Conservation (phyloP, 2,888 invertebrate species). For the Scrobipalpa atriplicella region DNA sequence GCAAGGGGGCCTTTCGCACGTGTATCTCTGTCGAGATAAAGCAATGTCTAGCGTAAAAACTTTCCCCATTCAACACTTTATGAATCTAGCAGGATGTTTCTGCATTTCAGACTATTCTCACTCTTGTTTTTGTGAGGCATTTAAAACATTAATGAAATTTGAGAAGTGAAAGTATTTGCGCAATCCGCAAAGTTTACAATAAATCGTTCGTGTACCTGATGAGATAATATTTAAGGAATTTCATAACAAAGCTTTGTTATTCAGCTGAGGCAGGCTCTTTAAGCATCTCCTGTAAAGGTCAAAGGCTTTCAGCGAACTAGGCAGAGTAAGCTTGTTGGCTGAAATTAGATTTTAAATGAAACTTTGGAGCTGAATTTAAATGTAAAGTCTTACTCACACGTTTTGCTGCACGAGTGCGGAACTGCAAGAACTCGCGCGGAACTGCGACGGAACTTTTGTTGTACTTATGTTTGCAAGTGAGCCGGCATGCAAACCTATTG, state of each 20-base stretch:
- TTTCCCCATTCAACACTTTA: not conserved
- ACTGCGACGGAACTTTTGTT: not conserved
- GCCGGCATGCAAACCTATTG: not conserved
- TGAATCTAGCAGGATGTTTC: not conserved
- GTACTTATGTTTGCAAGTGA: not conserved
- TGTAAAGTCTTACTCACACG: slow-evolving; percentile 5
- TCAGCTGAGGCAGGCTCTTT: slow-evolving; percentile 49
- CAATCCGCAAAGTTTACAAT: slow-evolving; percentile 58
- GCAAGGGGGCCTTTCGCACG: too few species aligned
- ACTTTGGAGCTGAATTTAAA: slow-evolving; percentile 4
- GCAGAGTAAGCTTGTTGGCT: not conserved
- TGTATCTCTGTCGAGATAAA: too few species aligned
- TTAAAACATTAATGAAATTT: slow-evolving; percentile 42
- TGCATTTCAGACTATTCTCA: not conserved
- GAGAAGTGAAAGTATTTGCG: slow-evolving; percentile 42
- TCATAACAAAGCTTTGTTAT: slow-evolving; percentile 61
- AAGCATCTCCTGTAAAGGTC: slow-evolving; percentile 51
- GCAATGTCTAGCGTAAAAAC: too few species aligned
- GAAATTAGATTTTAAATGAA: slow-evolving; percentile 21
- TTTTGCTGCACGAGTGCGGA: slow-evolving; percentile 5
- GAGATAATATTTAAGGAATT: slow-evolving; percentile 59
- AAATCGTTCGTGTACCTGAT: slow-evolving; percentile 54
- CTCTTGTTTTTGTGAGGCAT: slow-evolving; percentile 29
- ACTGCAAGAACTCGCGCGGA: not conserved
- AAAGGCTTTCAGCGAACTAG: slow-evolving; percentile 31